Percentiles rank a stretch among this genome's conserved stretches.
Evolutionary conservation across 1,140 invertebrate genomes (phyloP).

Genomic region (Archegozetes longisetosus): DNA sequence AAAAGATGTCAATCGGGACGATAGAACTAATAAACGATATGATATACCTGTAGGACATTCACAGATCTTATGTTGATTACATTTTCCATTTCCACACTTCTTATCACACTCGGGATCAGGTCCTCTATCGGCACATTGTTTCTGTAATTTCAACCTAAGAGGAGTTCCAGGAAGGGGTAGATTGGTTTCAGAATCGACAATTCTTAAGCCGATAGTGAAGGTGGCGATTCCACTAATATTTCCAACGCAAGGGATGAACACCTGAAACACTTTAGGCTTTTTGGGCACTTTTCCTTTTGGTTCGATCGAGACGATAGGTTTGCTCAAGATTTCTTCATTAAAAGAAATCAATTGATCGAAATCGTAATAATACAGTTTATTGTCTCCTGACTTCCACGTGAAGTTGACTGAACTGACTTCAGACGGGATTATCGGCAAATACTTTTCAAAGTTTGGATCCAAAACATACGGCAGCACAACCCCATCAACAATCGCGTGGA

Average conservation of each 20-base stretch:
- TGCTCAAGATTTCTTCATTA: slow-evolving; percentile 60
- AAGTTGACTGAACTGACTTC: slow-evolving; percentile 71
- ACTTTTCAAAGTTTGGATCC: slow-evolving; percentile 72
- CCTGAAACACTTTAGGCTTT: slow-evolving; percentile 75
- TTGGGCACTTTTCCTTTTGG: slow-evolving; percentile 63
- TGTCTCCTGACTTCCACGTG: slow-evolving; percentile 63
- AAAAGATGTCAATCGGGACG: too few species aligned
- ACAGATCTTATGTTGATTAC: slow-evolving; percentile 59
- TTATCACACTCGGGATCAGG: slow-evolving; percentile 72
- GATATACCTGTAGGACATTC: slow-evolving; percentile 64
- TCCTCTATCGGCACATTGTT: slow-evolving; percentile 82
- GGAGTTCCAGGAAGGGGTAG: slow-evolving; percentile 65
- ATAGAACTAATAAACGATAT: neutral
- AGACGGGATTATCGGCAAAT: slow-evolving; percentile 70
- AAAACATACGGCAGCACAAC: slow-evolving; percentile 63
- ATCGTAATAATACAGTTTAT: slow-evolving; percentile 52
- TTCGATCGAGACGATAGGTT: slow-evolving; percentile 70
- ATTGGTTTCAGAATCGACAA: slow-evolving; percentile 54
- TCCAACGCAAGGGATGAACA: slow-evolving; percentile 71
- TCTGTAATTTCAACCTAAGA: slow-evolving; percentile 67
- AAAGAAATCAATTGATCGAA: slow-evolving; percentile 67
- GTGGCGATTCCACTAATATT: slow-evolving; percentile 71
- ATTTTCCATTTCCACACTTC: slow-evolving; percentile 65
- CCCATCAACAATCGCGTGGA: slow-evolving; percentile 70
- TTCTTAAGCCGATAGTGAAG: slow-evolving; percentile 70